Percentiles rank a stretch among this genome's conserved stretches.
These are phyloP conservation scores for Peromyscus polionotus DNA, from an alignment of 2,113 vertebrate species.

Conservation along the genomic window DNA sequence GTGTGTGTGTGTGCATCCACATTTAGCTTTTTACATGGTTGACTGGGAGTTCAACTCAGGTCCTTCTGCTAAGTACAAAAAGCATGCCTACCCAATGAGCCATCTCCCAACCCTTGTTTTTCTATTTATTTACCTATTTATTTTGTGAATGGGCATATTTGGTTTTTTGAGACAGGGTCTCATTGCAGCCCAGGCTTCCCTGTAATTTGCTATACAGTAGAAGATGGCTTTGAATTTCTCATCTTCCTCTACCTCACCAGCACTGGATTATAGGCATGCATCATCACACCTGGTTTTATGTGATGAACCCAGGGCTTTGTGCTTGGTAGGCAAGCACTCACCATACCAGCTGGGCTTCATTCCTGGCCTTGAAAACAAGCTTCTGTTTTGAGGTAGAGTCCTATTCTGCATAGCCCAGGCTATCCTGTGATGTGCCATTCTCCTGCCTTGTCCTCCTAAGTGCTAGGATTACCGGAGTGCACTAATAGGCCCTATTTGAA, in stretches of 20 bases:
- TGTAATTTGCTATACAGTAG: background rate
- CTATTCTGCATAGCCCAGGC: background rate
- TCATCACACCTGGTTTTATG: background rate
- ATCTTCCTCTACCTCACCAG: background rate
- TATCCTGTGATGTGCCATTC: background rate
- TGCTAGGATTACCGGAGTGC: background rate
- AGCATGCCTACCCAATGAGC: background rate
- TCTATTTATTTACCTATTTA: background rate
- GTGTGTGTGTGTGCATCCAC: background rate
- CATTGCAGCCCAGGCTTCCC: background rate
- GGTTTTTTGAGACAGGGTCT: background rate
- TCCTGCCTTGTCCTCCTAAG: too few relatives aligned
- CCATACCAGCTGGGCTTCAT: background rate
- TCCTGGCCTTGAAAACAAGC: background rate
- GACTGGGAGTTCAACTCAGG: background rate
- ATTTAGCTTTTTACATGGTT: background rate
- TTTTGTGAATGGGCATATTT: background rate
- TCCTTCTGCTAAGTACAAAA: background rate
- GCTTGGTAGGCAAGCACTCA: background rate
- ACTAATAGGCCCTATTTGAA: background rate
- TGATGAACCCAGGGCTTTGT: background rate
- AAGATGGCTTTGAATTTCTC: background rate
- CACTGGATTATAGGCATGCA: background rate
- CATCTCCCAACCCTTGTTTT: background rate
- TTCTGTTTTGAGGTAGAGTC: background rate